A percentile compares a stretch with the other conserved stretches of the same genome.
These are phyloP conservation scores for Corvus hawaiiensis DNA, from an alignment of 2,113 vertebrate species.

Conservation along the genomic window DNA sequence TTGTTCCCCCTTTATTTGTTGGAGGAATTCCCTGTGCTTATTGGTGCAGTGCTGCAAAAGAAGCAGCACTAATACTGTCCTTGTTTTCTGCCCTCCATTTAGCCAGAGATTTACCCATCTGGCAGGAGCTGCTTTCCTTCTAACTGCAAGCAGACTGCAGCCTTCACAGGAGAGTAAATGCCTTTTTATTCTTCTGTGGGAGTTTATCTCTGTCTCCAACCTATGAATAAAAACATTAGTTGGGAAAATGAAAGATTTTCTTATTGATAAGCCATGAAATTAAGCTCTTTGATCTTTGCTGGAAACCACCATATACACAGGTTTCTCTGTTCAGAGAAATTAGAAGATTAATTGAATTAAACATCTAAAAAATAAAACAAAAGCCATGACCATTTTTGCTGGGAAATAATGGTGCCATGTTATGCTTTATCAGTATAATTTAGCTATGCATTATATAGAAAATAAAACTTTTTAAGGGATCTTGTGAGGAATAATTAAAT, in stretches of 20 bases:
- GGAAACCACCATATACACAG: not conserved
- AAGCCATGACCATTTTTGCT: not conserved
- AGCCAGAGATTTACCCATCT: not conserved
- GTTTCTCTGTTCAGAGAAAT: not conserved
- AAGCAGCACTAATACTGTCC: not conserved
- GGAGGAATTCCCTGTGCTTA: not conserved
- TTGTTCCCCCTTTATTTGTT: not conserved
- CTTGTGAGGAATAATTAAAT: not conserved
- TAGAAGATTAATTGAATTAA: not conserved
- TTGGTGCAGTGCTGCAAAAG: not conserved
- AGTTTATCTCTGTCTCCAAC: not conserved
- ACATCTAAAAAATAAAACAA: not conserved
- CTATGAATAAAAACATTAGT: constrained; percentile 6
- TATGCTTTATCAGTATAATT: not conserved
- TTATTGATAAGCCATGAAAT: not conserved
- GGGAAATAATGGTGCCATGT: not conserved
- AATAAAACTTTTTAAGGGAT: not conserved
- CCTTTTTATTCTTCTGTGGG: not conserved
- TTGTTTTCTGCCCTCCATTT: not conserved
- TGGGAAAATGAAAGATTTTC: constrained; percentile 28
- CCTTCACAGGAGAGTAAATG: not conserved
- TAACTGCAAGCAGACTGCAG: not conserved
- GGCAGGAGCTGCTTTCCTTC: not conserved
- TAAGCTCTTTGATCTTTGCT: constrained; percentile 35
- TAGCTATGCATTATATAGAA: not conserved